Evolutionary conservation across 1,140 invertebrate genomes (phyloP).

Genomic region (Phymorhynchus buccinoides): DNA sequence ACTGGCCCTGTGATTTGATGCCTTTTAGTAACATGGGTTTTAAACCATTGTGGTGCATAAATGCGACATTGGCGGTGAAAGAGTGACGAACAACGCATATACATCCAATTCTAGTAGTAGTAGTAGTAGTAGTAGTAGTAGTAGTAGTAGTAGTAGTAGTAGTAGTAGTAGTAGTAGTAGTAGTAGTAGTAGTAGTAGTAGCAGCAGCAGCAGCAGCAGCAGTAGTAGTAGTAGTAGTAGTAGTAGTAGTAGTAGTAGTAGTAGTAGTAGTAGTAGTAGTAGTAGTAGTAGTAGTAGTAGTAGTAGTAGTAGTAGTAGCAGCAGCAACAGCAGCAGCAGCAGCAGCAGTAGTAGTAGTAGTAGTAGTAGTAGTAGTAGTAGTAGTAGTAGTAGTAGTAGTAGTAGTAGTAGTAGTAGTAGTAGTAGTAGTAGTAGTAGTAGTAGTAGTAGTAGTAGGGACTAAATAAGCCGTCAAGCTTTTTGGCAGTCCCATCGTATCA

Average conservation of each 20-base stretch:
- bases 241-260: conserved; percentile 17
- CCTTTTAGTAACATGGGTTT: too few relatives aligned
- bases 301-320: conserved; percentile 6
- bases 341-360: not conserved
- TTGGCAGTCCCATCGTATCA: too few relatives aligned
- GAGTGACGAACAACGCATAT: too few relatives aligned
- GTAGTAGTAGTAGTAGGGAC: too few relatives aligned
- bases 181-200: conserved; percentile 17
- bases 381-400: conserved; percentile 16
- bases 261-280: conserved; percentile 16
- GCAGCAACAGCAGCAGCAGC: not conserved
- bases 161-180: conserved; percentile 14
- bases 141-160: conserved; percentile 14
- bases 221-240: not conserved
- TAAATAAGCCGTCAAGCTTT: too few relatives aligned
- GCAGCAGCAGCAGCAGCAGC: not conserved
- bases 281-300: conserved; percentile 16
- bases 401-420: conserved; percentile 16
- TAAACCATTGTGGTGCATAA: too few relatives aligned
- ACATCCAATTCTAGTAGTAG: conserved; percentile 11
- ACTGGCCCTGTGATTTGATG: too few relatives aligned
- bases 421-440: conserved; percentile 17
- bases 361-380: conserved; percentile 2
- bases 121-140: conserved; percentile 4
- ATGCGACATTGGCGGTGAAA: too few relatives aligned